Base-by-base conservation (phyloP, 1,140 invertebrate species). In the Phocides pigmalion region DNA sequence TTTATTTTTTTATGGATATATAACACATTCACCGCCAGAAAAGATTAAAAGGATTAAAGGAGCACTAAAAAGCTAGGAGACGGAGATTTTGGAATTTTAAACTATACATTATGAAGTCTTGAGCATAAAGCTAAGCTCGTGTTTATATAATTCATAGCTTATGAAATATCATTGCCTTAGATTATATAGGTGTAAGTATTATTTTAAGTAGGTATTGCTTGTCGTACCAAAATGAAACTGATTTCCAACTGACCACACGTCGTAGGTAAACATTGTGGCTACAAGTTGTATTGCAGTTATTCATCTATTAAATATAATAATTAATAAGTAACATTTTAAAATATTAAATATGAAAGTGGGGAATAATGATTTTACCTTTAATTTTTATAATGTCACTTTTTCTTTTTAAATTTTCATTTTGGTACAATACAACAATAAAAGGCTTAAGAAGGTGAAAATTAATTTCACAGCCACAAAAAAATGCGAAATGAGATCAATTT, bases 61-160 rank as follows among this genome's bases (percentile, higher is more conserved):
- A 28, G 25, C 8, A 20, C 16, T 39, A 53, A 53, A 51, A 53
- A 53, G 32, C 50, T 53, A 53, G 17, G 15, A 53, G 50, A 53
- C 32, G 12, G 35, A 53, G 17, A 51, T 37, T 37, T 53, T 53
- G 28, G 22, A 41, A 15, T 53, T 37, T 53, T 39, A 35, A 35
- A 35, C 32, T 35, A 35, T 35, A 35, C 15, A 28, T 28, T n/a
- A n/a, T n/a, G n/a, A n/a, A 20, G 17, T 53, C 14, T 53, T 53
- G 50, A 53, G 50, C 50, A 53, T 39, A 12, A 53, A 53, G 50
- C 50, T 53, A 53, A 53, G 50, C 50, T 53, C 50, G 50, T 53
- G 50, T 41, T 53, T 51, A 53, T 53, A 53, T 20, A 39, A 53
- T 53, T 39, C 19, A 53, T 41, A 53, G 35, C 50, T 53, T 22